Percentiles rank a stretch among this genome's conserved stretches.
Conservation (phyloP, 2,888 invertebrate genomes). For the Hydroisotoma schaefferi region DNA sequence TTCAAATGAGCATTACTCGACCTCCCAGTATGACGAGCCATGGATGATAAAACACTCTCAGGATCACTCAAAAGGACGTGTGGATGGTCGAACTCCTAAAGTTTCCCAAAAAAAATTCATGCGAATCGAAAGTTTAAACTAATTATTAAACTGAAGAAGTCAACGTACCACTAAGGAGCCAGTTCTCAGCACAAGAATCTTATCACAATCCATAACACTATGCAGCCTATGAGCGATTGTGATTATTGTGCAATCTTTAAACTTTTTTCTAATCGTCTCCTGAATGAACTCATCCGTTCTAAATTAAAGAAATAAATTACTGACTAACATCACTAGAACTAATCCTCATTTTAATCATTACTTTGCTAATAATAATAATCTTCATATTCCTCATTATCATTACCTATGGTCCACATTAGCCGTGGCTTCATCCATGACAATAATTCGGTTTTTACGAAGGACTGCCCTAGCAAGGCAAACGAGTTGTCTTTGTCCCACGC, state of each 20-base stretch:
- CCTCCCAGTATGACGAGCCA: constrained; percentile 69
- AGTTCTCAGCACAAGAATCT: constrained; percentile 78
- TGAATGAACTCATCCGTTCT: constrained; percentile 82
- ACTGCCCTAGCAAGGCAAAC: constrained; percentile 79
- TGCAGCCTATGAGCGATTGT: constrained; percentile 87
- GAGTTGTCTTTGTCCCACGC: constrained; percentile 40
- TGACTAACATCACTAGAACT: too few species aligned
- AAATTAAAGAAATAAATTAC: constrained; percentile 20
- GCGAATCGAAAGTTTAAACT: background rate
- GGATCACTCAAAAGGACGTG: constrained; percentile 62
- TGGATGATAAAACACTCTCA: constrained; percentile 62
- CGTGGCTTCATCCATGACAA: constrained; percentile 88
- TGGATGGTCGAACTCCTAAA: constrained; percentile 71
- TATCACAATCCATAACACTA: constrained; percentile 88
- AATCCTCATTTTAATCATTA: too few species aligned
- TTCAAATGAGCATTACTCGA: constrained; percentile 46
- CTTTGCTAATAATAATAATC: too few species aligned
- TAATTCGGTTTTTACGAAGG: constrained; percentile 73
- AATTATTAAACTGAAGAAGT: constrained; percentile 1
- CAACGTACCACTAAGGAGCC: constrained; percentile 61
- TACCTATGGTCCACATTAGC: constrained; percentile 87
- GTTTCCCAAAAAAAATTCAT: background rate
- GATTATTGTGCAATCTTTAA: constrained; percentile 76
- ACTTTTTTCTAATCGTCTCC: constrained; percentile 72
- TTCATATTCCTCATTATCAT: too few species aligned